These are phyloP conservation scores for Acanthosoma haemorrhoidale DNA, from an alignment of 2,888 invertebrate species.

Conservation along the genomic window DNA sequence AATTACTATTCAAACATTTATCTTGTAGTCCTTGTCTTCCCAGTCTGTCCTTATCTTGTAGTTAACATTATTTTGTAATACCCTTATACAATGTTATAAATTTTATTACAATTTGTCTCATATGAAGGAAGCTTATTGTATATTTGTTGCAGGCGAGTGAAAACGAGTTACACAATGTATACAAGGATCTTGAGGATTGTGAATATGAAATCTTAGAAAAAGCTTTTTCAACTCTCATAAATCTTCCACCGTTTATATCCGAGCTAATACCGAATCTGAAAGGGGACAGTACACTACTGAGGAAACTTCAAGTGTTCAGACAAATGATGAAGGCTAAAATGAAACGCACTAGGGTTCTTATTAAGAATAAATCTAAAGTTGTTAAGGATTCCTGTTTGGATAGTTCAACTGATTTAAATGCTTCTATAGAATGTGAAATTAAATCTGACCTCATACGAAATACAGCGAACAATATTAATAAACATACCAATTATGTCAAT, in stretches of 20 bases:
- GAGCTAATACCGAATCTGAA: conserved; percentile 59
- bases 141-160: conserved; percentile 15
- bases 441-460: not conserved
- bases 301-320: conserved; percentile 54
- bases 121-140: no score
- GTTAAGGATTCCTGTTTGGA: conserved; percentile 3
- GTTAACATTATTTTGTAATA: not conserved
- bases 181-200: conserved; percentile 47
- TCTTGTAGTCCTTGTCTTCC: no score
- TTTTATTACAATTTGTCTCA: no score
- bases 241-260: conserved; percentile 58
- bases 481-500: conserved; percentile 4
- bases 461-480: not conserved
- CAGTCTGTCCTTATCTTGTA: not conserved
- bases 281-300: conserved; percentile 36
- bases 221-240: conserved; percentile 57
- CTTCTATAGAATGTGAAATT: not conserved
- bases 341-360: conserved; percentile 47
- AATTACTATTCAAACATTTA: no score
- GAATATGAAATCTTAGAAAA: conserved; percentile 60
- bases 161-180: conserved; percentile 2
- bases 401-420: not conserved
- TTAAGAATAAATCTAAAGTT: conserved; percentile 40
- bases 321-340: conserved; percentile 56
- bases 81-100: not conserved